Evolutionary conservation across 2,888 invertebrate genomes (phyloP).

Genomic region (Halictus ligatus): DNA sequence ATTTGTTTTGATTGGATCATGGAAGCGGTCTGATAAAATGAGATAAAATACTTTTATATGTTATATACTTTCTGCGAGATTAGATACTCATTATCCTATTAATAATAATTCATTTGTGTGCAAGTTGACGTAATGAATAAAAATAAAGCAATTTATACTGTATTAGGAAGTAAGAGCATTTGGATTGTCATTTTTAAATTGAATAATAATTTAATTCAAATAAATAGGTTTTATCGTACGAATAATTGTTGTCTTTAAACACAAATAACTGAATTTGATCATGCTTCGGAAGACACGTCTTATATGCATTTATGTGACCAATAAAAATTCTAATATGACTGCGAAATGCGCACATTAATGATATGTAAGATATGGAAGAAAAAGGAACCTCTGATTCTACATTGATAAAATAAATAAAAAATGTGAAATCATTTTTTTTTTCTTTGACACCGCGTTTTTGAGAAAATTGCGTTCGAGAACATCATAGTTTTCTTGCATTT

Average conservation of each 20-base stretch:
- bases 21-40: neutral
- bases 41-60: neutral
- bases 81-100: neutral
- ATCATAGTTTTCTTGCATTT: no score
- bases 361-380: no score
- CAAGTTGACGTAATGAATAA: neutral
- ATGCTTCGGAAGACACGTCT: no score
- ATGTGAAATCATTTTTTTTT: no score
- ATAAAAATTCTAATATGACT: no score
- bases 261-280: neutral
- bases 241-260: neutral
- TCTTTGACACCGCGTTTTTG: no score
- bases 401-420: no score
- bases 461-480: no score
- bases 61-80: neutral
- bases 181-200: neutral
- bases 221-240: neutral
- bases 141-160: neutral
- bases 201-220: neutral
- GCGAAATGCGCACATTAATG: no score
- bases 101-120: neutral
- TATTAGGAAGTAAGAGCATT: neutral
- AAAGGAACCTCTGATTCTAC: no score
- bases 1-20: slow-evolving; percentile 26
- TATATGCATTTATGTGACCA: no score